Evolutionary conservation across 2,113 vertebrate genomes (phyloP).

Genomic region (Alethe castanea): DNA sequence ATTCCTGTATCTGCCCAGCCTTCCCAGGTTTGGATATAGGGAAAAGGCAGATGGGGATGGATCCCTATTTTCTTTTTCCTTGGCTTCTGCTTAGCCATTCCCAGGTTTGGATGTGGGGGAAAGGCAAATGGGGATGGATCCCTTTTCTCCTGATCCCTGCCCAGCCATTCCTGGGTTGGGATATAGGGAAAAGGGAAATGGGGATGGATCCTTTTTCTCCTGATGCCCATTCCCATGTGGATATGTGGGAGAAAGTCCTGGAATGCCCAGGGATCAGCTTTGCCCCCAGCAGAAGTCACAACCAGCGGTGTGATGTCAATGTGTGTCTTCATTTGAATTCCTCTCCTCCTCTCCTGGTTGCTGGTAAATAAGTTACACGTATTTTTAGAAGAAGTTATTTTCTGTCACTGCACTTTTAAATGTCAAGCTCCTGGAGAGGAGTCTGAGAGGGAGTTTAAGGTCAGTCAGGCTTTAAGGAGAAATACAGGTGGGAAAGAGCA

Average conservation of each 20-base stretch:
- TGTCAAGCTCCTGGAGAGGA: slow-evolving; percentile 53
- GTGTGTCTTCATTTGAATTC: slow-evolving; percentile 28
- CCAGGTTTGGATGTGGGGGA: too few relatives aligned
- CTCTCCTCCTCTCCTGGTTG: not conserved
- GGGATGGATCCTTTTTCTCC: not conserved
- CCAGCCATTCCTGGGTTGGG: fast-evolving
- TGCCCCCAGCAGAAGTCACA: not conserved
- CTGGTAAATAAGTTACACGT: slow-evolving; percentile 54
- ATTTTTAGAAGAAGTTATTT: slow-evolving; percentile 63
- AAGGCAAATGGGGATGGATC: too few relatives aligned
- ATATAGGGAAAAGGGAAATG: too few relatives aligned
- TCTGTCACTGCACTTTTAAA: slow-evolving; percentile 56
- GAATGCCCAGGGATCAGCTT: not conserved
- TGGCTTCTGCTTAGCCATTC: fast-evolving
- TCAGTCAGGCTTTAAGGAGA: slow-evolving; percentile 34
- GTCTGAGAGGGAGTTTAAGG: slow-evolving; percentile 37
- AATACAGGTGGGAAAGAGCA: slow-evolving; percentile 8
- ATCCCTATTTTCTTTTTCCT: not conserved
- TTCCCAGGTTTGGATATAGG: too few relatives aligned
- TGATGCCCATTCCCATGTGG: not conserved
- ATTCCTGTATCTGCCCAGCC: fast-evolving
- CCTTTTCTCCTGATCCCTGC: not conserved
- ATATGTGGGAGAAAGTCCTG: not conserved
- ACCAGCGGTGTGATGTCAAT: not conserved
- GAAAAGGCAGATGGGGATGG: too few relatives aligned